These are phyloP conservation scores for Synanthedon tipuliformis DNA, from an alignment of 2,888 invertebrate species.

Conservation along the genomic window DNA sequence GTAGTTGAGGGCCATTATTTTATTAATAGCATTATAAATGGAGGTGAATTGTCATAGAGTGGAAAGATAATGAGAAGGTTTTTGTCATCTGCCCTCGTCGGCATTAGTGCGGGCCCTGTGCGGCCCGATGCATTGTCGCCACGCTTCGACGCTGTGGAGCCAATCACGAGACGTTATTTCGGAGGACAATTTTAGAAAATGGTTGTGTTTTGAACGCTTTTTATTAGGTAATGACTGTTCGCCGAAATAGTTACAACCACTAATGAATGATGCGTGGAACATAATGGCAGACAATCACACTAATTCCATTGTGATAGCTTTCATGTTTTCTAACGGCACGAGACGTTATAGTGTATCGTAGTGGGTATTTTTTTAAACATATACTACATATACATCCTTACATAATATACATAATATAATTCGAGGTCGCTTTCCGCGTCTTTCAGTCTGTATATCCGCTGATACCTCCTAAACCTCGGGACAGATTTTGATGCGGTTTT, in stretches of 20 bases:
- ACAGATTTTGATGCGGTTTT: no score
- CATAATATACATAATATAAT: no score
- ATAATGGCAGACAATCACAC: neutral
- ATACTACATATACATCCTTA: no score
- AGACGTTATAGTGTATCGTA: no score
- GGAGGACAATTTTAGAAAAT: constrained; percentile 21
- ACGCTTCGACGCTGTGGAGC: constrained; percentile 8
- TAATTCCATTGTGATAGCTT: neutral
- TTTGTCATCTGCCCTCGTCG: constrained; percentile 43
- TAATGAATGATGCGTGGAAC: constrained; percentile 12
- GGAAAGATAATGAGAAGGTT: constrained; percentile 43
- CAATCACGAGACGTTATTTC: constrained; percentile 19
- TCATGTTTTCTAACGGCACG: neutral
- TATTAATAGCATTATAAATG: constrained; percentile 67
- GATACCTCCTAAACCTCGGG: no score
- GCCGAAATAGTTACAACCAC: constrained; percentile 9
- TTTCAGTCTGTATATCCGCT: no score
- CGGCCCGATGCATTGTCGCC: constrained; percentile 1
- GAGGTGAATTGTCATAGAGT: constrained; percentile 42
- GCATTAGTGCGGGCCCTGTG: constrained; percentile 22
- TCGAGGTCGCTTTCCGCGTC: no score
- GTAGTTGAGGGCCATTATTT: constrained; percentile 39
- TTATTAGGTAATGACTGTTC: constrained; percentile 19
- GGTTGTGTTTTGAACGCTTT: constrained; percentile 18
- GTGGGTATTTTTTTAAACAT: no score